Percentiles rank a stretch among this genome's conserved stretches.
Evolutionary conservation across 2,888 invertebrate species (phyloP).

Genomic region (Stenolophus ochropezus): DNA sequence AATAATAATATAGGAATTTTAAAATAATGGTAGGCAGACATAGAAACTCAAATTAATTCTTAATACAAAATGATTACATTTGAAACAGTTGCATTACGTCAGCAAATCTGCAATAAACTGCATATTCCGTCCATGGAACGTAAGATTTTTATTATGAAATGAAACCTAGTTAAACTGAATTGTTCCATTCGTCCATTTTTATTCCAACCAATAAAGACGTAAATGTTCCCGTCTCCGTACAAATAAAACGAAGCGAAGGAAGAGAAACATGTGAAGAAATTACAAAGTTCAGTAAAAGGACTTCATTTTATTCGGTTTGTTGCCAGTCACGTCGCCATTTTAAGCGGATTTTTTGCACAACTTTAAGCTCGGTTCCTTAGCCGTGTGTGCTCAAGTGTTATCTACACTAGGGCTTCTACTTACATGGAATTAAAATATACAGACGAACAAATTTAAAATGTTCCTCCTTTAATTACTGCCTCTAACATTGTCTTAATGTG

Average conservation of each 20-base stretch:
- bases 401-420: slow-evolving; percentile 18
- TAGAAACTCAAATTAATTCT: background rate
- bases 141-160: background rate
- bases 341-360: slow-evolving; percentile 15
- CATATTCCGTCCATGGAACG: background rate
- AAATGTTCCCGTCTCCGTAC: slow-evolving; percentile 3
- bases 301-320: slow-evolving; percentile 23
- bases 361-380: background rate
- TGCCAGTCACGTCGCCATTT: slow-evolving; percentile 41
- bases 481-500: no score
- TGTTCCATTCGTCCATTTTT: slow-evolving; percentile 9
- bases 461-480: no score
- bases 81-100: background rate
- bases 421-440: slow-evolving; percentile 8
- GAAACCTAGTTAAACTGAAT: slow-evolving; percentile 31
- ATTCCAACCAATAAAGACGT: slow-evolving; percentile 27
- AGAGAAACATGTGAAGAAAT: slow-evolving; percentile 39
- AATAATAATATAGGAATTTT: no score
- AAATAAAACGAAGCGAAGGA: slow-evolving; percentile 25
- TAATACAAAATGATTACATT: background rate
- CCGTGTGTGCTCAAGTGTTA: slow-evolving; percentile 15
- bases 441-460: background rate
- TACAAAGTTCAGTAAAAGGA: slow-evolving; percentile 39
- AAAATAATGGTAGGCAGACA: background rate
- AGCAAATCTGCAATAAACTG: slow-evolving; percentile 1